These are phyloP conservation scores for Pogoniulus pusillus DNA, from an alignment of 2,797 vertebrate genomes.

Conservation along the genomic window DNA sequence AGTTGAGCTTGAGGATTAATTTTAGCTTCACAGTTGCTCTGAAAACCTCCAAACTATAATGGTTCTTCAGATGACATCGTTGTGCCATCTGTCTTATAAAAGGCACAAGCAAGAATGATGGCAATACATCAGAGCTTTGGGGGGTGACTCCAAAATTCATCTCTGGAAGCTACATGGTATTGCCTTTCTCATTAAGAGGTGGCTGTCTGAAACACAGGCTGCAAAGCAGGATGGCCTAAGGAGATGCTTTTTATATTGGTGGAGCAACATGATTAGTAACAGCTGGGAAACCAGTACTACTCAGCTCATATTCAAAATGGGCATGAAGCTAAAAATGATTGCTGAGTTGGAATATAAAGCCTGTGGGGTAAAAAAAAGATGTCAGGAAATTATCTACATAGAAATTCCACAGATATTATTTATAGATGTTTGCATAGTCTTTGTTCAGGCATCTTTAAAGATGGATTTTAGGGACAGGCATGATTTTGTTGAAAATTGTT, in stretches of 20 bases:
- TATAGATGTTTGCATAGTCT: background rate
- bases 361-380: background rate
- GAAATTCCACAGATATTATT: background rate
- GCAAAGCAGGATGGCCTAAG: constrained; percentile 1
- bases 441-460: background rate
- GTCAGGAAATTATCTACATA: background rate
- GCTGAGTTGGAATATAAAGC: background rate
- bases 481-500: background rate
- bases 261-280: constrained; percentile 9
- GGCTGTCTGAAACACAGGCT: background rate
- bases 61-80: background rate
- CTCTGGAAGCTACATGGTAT: background rate
- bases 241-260: constrained; percentile 8
- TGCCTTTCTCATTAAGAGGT: background rate
- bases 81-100: constrained; percentile 39
- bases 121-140: background rate
- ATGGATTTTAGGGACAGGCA: background rate
- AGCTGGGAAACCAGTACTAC: constrained; percentile 15
- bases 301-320: background rate
- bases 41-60: constrained; percentile 22
- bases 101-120: background rate
- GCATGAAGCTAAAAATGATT: background rate
- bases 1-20: constrained; percentile 35
- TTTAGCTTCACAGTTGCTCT: constrained; percentile 52
- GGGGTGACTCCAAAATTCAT: background rate